phyloP scores from a whole-genome alignment of 30 jellyfish, hydroid and myxozoan species.

The Hydra vulgaris region DNA sequence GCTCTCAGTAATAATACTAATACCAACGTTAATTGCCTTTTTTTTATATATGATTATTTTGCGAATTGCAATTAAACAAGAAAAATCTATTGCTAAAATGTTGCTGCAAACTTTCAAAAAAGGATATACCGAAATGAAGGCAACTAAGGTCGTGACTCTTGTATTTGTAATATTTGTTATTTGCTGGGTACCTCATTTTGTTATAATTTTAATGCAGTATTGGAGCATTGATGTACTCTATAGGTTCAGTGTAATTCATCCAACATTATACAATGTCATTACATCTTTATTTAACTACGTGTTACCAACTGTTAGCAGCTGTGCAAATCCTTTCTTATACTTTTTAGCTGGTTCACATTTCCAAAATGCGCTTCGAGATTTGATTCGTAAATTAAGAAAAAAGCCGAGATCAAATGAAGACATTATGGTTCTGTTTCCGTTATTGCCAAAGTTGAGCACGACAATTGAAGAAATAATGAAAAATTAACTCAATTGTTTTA shows the following conservation, averaged over 20 bases:
- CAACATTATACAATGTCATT: slow-evolving; percentile 11
- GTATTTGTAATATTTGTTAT: slow-evolving; percentile 22
- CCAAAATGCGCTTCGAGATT: slow-evolving; percentile 19
- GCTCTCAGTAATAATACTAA: slow-evolving; percentile 3
- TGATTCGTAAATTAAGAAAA: slow-evolving; percentile 1
- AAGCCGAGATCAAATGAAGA: slow-evolving; percentile 4
- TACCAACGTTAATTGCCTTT: slow-evolving; percentile 13
- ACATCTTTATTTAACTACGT: slow-evolving; percentile 9
- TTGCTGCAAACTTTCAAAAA: background rate
- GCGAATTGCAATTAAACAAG: slow-evolving; percentile 3
- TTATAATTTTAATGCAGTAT: background rate
- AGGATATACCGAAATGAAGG: background rate
- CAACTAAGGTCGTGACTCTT: background rate
- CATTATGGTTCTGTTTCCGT: background rate
- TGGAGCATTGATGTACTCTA: background rate
- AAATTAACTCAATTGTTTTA: too few relatives aligned
- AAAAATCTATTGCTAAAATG: background rate
- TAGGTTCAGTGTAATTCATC: background rate
- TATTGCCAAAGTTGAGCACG: background rate
- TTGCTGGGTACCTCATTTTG: slow-evolving; percentile 30
- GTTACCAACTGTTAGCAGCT: slow-evolving; percentile 10
- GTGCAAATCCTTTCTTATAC: slow-evolving; percentile 27
- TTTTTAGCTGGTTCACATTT: slow-evolving; percentile 25
- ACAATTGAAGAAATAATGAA: background rate
- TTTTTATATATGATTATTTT: slow-evolving; percentile 1